phyloP scores from a whole-genome alignment of 2,888 invertebrate species.

The Dysmachus trigonus region DNA sequence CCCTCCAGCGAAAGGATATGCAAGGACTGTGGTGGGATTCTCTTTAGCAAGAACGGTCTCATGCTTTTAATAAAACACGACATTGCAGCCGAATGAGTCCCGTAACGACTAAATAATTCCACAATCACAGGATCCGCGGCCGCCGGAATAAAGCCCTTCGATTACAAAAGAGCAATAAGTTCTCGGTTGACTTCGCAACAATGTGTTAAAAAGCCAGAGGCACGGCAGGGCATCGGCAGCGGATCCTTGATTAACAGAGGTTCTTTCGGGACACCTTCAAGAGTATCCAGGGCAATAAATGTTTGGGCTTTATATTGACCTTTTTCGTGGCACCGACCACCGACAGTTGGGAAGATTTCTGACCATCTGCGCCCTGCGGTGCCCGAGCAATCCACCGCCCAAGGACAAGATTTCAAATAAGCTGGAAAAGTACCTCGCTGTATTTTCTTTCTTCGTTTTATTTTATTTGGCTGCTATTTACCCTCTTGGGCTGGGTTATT shows the following conservation, averaged over 20 bases:
- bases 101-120: not conserved
- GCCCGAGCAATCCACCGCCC: not conserved
- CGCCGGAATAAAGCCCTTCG: not conserved
- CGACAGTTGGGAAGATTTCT: not conserved
- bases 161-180: conserved; percentile 30
- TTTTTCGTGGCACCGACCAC: not conserved
- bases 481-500: not conserved
- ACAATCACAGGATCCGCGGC: not conserved
- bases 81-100: not conserved
- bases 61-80: not conserved
- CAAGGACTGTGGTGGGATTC: not conserved
- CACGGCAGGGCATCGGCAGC: not conserved
- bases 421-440: not conserved
- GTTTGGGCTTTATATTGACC: conserved; percentile 19
- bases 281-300: not conserved
- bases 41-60: not conserved
- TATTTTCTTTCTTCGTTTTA: not conserved
- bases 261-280: conserved; percentile 1
- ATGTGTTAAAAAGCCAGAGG: conserved; percentile 10
- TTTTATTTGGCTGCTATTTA: not conserved
- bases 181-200: not conserved
- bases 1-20: not conserved
- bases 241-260: not conserved
- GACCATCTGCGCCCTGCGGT: not conserved
- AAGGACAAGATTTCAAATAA: not conserved